Evolutionary conservation across 1,140 invertebrate species (phyloP).

Genomic region (Drosophila sturtevanti): DNA sequence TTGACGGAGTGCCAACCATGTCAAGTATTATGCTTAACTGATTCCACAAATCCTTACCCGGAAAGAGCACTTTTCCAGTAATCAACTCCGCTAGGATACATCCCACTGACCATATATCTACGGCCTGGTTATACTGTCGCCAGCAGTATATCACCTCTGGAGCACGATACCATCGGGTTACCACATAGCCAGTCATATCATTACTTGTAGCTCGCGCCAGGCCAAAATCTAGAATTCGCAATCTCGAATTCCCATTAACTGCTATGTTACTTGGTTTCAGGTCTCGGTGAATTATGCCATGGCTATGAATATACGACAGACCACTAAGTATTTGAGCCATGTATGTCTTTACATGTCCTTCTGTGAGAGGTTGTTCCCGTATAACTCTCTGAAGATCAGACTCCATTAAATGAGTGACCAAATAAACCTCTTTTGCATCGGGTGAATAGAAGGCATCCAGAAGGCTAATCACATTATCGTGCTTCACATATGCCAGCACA

Average conservation of each 20-base stretch:
- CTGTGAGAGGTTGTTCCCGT: slow-evolving; percentile 95
- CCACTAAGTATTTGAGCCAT: slow-evolving; percentile 99
- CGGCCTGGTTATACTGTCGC: slow-evolving; percentile 99
- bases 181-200: slow-evolving; percentile 99
- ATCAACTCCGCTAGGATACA: slow-evolving; percentile 99
- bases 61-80: slow-evolving; percentile 94
- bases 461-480: slow-evolving; percentile 93
- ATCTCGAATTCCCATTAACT: slow-evolving; percentile 99
- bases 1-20: slow-evolving; percentile 93
- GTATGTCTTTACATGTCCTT: slow-evolving; percentile 99
- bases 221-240: slow-evolving; percentile 99
- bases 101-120: slow-evolving; percentile 99
- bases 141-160: slow-evolving; percentile 99
- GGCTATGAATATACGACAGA: slow-evolving; percentile 99
- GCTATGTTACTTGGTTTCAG: slow-evolving; percentile 99
- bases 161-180: slow-evolving; percentile 96
- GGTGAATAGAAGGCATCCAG: slow-evolving; percentile 96
- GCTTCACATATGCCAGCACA: background rate
- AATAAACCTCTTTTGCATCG: slow-evolving; percentile 91
- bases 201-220: slow-evolving; percentile 96
- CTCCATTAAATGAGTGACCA: slow-evolving; percentile 99
- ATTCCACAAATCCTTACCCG: slow-evolving; percentile 98
- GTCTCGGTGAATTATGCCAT: slow-evolving; percentile 99
- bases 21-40: slow-evolving; percentile 97
- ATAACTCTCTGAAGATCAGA: slow-evolving; percentile 99